A percentile compares a stretch with the other conserved stretches of the same genome.
Evolutionary conservation across 37 sponge, comb jelly and placozoan species (phyloP).

Genomic region (Bolinopsis microptera): DNA sequence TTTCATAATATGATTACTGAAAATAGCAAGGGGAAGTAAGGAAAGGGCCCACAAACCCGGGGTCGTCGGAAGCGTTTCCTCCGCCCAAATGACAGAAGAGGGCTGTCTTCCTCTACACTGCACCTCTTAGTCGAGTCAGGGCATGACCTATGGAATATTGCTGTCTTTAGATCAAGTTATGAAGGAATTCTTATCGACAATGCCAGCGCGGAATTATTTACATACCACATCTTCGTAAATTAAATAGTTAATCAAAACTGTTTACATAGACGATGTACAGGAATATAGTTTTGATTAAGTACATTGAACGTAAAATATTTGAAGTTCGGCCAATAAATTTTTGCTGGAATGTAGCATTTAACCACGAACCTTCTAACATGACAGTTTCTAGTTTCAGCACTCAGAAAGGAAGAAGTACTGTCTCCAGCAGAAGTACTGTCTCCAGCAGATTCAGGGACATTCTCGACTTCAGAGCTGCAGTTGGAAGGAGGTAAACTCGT

Average conservation of each 20-base stretch:
- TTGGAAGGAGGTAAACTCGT: background rate
- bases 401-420: background rate
- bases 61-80: conserved; percentile 54
- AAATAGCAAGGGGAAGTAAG: too few relatives aligned
- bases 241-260: too few relatives aligned
- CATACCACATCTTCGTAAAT: too few relatives aligned
- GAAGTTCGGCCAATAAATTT: too few relatives aligned
- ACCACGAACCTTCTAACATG: background rate
- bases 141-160: background rate
- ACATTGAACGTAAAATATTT: too few relatives aligned
- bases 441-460: background rate
- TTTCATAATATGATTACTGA: too few relatives aligned
- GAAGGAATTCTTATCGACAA: too few relatives aligned
- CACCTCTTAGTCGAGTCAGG: conserved; percentile 1
- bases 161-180: background rate
- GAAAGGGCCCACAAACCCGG: too few relatives aligned
- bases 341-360: too few relatives aligned
- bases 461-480: background rate
- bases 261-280: too few relatives aligned
- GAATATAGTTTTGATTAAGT: too few relatives aligned
- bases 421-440: background rate
- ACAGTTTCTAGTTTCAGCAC: background rate
- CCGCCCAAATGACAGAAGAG: background rate
- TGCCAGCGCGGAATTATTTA: too few relatives aligned
- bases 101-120: conserved; percentile 10